Base-by-base conservation (phyloP, 1,140 invertebrate species). In the Diuraphis noxia region DNA sequence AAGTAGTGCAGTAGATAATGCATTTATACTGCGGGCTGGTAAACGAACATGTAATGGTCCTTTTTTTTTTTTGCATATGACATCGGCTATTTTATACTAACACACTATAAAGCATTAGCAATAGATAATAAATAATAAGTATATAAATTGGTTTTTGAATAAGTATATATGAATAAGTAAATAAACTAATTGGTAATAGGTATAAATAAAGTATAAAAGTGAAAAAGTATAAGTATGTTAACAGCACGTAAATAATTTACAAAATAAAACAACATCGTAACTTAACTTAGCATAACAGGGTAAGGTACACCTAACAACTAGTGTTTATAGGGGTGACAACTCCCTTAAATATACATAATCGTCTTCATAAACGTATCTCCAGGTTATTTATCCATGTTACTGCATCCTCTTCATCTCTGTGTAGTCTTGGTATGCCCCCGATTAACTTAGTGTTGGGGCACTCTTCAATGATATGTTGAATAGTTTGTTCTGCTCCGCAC, bases 401-500 rank as follows among this genome's bases (percentile, higher is more conserved):
- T 84, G 81, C 41, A n/a, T 84, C 40, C 25, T 43, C 23, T 43
- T 43, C 40, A 10, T 25, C 5, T n/a, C 13, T 41, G 41, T 84
- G 81, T 17, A 43, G 10, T 84, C 41, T 43, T 43, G 2, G 23
- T 84, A 84, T 84, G 10, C 81, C 40, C 23, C 81, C 23, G 40
- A 43, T n/a, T 30, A 84, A 43, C 40, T 84, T 43, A 84, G 81
- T n/a, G 30, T 84, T 84, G n/a, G 81, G 81, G n/a, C 82, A 85
- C 82, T 5, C n/a, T 85, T 85, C 41, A 25, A 46, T 85, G 41
- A 85, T 46, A 46, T 46, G 41, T 43, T 46, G 82, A 3, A 46
- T 85, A 3, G 82, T n/a, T 85, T 85, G 1, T 30, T 84, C 23
- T 2, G 36, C 79, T 82, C 79, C 36, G 25, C 38, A 82, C 40